phyloP scores from a whole-genome alignment of 2,888 invertebrate species.

The Ichneumon xanthorius region DNA sequence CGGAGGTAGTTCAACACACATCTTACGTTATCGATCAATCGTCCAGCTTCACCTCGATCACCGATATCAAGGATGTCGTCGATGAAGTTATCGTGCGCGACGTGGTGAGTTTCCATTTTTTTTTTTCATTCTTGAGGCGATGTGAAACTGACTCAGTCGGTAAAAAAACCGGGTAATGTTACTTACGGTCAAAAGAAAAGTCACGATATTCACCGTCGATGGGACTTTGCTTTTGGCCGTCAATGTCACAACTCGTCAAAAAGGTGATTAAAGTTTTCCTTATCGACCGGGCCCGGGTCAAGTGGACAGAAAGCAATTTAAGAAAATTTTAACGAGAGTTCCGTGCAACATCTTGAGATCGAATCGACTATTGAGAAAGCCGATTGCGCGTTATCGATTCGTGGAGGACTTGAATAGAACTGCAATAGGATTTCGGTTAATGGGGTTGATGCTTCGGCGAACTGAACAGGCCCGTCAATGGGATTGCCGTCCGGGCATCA shows the following conservation, averaged over 20 bases:
- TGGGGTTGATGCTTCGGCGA: background rate
- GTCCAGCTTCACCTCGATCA: constrained; percentile 78
- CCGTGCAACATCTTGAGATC: background rate
- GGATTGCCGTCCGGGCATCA: background rate
- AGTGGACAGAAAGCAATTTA: background rate
- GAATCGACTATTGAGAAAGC: background rate
- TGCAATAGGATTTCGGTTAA: background rate
- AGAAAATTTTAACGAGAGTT: background rate
- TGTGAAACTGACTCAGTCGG: too few relatives aligned
- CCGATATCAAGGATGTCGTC: constrained; percentile 75
- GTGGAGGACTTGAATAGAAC: background rate
- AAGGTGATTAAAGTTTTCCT: background rate
- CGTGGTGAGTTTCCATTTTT: constrained; percentile 75
- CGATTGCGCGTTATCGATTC: background rate
- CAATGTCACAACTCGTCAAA: too few relatives aligned
- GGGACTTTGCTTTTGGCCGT: too few relatives aligned
- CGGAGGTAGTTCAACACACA: constrained; percentile 75
- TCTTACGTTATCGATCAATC: constrained; percentile 79
- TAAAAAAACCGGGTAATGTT: too few relatives aligned
- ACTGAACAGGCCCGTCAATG: background rate
- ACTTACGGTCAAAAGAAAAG: too few relatives aligned
- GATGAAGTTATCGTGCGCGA: constrained; percentile 85
- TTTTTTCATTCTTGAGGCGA: background rate
- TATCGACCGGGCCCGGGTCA: background rate
- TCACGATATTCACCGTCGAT: too few relatives aligned